These are phyloP conservation scores for Myotis myotis DNA, from an alignment of 2,797 vertebrate species.

Conservation along the genomic window DNA sequence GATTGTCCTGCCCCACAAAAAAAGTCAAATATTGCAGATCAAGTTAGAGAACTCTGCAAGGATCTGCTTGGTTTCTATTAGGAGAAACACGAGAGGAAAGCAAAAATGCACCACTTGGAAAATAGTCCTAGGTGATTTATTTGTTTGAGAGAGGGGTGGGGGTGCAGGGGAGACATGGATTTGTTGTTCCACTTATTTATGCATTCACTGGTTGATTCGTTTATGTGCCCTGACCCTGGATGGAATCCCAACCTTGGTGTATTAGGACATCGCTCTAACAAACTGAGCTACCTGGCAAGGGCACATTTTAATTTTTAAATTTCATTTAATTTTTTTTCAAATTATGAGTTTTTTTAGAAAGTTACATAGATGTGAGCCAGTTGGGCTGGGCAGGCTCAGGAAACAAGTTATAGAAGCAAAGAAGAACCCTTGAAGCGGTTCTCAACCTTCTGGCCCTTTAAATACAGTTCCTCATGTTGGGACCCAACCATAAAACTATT, in stretches of 20 bases:
- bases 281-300: background rate
- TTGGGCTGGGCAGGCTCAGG: background rate
- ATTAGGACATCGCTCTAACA: background rate
- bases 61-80: background rate
- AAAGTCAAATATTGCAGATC: background rate
- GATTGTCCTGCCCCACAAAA: no score
- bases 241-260: background rate
- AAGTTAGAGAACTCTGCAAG: constrained; percentile 18
- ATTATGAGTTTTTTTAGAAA: background rate
- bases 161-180: background rate
- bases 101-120: background rate
- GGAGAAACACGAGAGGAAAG: constrained; percentile 8
- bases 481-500: no score
- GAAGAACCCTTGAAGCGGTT: background rate
- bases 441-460: no score
- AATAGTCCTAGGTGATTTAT: background rate
- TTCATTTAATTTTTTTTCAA: background rate
- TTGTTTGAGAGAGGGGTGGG: background rate
- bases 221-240: background rate
- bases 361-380: background rate
- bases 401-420: background rate
- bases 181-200: background rate
- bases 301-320: background rate
- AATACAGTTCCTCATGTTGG: no score
- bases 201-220: background rate